Percentiles rank a stretch among this genome's conserved stretches.
phyloP scores from a whole-genome alignment of 1,140 invertebrate genomes.

The Heterodera carotae region DNA sequence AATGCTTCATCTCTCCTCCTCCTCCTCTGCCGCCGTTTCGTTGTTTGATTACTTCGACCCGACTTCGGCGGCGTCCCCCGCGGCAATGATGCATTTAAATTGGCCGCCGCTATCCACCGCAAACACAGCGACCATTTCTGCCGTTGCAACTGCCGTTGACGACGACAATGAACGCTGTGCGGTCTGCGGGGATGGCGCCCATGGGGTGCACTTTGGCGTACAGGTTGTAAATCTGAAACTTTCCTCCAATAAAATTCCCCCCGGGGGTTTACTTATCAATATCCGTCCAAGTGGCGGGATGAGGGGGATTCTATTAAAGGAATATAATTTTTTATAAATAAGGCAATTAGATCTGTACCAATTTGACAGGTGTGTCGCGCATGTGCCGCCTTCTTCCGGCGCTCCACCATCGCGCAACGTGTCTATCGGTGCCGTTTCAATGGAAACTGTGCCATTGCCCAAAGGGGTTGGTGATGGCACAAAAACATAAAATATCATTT shows the following conservation, averaged over 20 bases:
- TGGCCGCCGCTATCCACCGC: background rate
- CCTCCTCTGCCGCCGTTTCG: background rate
- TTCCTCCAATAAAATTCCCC: too few species aligned
- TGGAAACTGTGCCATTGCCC: conserved; percentile 34
- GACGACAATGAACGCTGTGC: conserved; percentile 15
- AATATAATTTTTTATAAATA: too few species aligned
- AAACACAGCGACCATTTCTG: background rate
- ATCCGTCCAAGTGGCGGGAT: too few species aligned
- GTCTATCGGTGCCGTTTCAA: conserved; percentile 32
- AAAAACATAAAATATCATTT: too few species aligned
- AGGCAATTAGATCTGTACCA: conserved; percentile 15
- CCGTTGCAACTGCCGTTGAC: conserved; percentile 1
- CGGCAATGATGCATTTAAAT: background rate
- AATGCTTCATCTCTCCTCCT: background rate
- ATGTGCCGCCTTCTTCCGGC: conserved; percentile 40
- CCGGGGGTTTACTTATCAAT: too few species aligned
- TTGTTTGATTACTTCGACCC: background rate
- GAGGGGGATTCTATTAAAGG: too few species aligned
- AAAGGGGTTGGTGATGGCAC: conserved; percentile 4
- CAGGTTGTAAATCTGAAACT: too few species aligned
- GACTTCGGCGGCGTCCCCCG: background rate
- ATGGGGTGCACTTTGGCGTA: conserved; percentile 39
- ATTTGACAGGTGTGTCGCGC: conserved; percentile 19
- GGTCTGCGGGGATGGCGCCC: conserved; percentile 31
- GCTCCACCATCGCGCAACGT: conserved; percentile 36